phyloP scores from a whole-genome alignment of 2,888 invertebrate species.

The Athripsodes cinereus region DNA sequence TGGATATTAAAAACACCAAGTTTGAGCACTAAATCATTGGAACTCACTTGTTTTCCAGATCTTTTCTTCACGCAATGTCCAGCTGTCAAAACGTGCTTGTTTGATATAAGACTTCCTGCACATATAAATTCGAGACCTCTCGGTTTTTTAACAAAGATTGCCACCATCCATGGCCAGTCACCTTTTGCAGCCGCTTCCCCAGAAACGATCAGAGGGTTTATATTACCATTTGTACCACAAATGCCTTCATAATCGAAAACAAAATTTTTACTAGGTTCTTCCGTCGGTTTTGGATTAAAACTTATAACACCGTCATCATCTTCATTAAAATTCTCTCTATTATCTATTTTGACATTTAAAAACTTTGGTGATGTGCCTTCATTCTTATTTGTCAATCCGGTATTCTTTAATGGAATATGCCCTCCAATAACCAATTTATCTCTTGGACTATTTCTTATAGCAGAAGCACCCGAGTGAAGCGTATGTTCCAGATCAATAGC shows the following conservation, averaged over 20 bases:
- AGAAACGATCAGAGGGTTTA: constrained; percentile 31
- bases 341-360: neutral
- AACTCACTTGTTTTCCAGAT: constrained; percentile 23
- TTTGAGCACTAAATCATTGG: constrained; percentile 25
- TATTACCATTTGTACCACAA: constrained; percentile 25
- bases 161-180: constrained; percentile 41
- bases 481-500: constrained; percentile 37
- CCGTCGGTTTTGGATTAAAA: constrained; percentile 7
- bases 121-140: constrained; percentile 35
- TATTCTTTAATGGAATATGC: neutral
- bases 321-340: neutral
- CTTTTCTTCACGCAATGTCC: constrained; percentile 25
- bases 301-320: constrained; percentile 1
- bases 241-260: constrained; percentile 21
- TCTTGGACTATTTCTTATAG: constrained; percentile 20
- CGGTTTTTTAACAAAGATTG: constrained; percentile 33
- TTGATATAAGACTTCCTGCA: constrained; percentile 36
- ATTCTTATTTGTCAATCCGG: neutral
- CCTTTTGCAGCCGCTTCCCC: constrained; percentile 30
- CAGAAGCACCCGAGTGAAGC: constrained; percentile 32
- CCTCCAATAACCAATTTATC: constrained; percentile 16
- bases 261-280: neutral
- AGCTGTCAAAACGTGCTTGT: constrained; percentile 32
- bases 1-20: constrained; percentile 31
- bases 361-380: neutral